Percentiles rank a stretch among this genome's conserved stretches.
Evolutionary conservation across 1,140 invertebrate genomes (phyloP).

Genomic region (Drosophila virilis): DNA sequence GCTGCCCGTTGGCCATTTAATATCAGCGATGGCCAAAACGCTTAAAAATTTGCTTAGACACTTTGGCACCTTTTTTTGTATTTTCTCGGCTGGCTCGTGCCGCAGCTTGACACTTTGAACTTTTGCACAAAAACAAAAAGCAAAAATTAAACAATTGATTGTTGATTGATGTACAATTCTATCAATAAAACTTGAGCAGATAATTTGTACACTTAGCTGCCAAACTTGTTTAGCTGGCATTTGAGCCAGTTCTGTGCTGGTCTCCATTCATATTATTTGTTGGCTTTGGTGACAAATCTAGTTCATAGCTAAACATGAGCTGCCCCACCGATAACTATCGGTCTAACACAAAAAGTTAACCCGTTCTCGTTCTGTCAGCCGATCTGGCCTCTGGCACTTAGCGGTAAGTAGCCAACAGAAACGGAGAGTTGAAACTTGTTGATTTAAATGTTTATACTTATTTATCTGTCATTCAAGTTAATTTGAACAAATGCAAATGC

Average conservation of each 20-base stretch:
- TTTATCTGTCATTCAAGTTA: slow-evolving; percentile 75
- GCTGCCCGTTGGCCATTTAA: slow-evolving; percentile 46
- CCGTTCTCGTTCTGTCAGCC: slow-evolving; percentile 12
- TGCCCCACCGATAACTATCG: slow-evolving; percentile 47
- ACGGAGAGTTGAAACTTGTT: slow-evolving; percentile 19
- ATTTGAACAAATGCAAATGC: slow-evolving; percentile 77
- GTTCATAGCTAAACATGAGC: slow-evolving; percentile 53
- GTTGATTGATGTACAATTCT: neutral
- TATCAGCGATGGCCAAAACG: slow-evolving; percentile 33
- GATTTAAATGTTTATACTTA: slow-evolving; percentile 78
- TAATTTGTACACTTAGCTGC: neutral
- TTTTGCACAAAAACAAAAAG: slow-evolving; percentile 9
- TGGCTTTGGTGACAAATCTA: slow-evolving; percentile 52
- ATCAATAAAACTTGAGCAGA: neutral
- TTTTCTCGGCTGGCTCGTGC: slow-evolving; percentile 56
- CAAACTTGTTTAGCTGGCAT: slow-evolving; percentile 14
- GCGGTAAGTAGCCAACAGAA: slow-evolving; percentile 14
- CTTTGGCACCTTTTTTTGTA: slow-evolving; percentile 65
- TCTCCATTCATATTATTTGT: slow-evolving; percentile 47
- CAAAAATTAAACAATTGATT: slow-evolving; percentile 4
- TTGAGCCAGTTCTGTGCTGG: neutral
- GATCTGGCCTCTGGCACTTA: slow-evolving; percentile 30
- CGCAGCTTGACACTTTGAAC: slow-evolving; percentile 48
- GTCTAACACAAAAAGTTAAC: slow-evolving; percentile 29
- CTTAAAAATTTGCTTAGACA: slow-evolving; percentile 57